Base-by-base conservation (phyloP, 2,888 invertebrate species). In the Clitarchus hookeri region DNA sequence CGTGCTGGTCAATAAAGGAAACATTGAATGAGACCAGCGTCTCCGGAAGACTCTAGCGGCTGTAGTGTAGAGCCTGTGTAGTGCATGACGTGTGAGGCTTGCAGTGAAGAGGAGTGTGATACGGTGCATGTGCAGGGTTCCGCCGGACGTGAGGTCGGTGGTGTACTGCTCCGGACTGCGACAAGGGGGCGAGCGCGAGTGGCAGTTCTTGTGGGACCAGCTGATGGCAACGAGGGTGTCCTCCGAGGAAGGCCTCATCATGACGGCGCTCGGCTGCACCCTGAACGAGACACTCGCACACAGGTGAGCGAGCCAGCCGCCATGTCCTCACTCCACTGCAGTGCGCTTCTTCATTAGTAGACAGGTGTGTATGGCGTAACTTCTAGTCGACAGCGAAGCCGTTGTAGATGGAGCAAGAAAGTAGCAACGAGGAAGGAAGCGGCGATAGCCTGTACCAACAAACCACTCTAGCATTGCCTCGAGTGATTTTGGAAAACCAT, bases 121-220 rank as follows among this genome's bases (percentile, higher is more conserved):
- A 4, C n/a, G n/a, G n/a, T n/a, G n/a, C n/a, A 48, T 48, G 65
- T 65, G 82, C 44, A 82, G 82, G 0, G 44, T 97, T 89, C 95
- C 95, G 0, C 93, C 95, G 36, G 95, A 97, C 91, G 91, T 96
- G 12, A 94, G 95, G 0, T 91, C 93, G 48, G 93, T 94, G 0
- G 94, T 96, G 86, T 97, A 96, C 92, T 97, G 97, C 91, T 94
- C 93, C 84, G 95, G 94, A 0, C 92, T 97, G n/a, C 91, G 93
- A 12, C 92, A 94, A 88, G 97, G 97, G 83, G 92, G 93, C 13
- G 93, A 94, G 88, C 91, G 92, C 0, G 95, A 96, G 89, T 98
- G 97, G 97, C 91, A 96, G 53, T 97, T 96, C 92, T 92, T 95
- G 26, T 95, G 95, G 92, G 90, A 93, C 23, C 93, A 94, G 86